Percentiles rank a stretch among this genome's conserved stretches.
Conservation (phyloP, 1,140 invertebrate species). For the Whitmania pigra region DNA sequence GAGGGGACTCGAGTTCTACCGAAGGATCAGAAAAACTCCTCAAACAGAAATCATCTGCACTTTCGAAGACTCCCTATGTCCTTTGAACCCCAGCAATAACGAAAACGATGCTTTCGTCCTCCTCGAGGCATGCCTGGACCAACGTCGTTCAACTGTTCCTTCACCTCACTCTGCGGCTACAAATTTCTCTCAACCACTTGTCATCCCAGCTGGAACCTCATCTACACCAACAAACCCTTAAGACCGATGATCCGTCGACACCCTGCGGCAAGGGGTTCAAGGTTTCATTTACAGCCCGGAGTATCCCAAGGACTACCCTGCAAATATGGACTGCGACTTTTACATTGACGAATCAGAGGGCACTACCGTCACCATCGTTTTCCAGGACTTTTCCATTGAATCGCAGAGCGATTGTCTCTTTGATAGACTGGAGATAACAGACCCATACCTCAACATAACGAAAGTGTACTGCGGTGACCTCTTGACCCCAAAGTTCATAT, state of each 20-base stretch:
- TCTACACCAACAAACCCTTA: neutral
- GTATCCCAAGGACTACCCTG: slow-evolving; percentile 11
- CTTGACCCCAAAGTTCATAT: slow-evolving; percentile 1
- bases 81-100: neutral
- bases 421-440: slow-evolving; percentile 16
- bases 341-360: slow-evolving; percentile 9
- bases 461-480: slow-evolving; percentile 13
- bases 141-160: slow-evolving; percentile 8
- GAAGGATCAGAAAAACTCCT: neutral
- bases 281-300: neutral
- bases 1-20: slow-evolving; percentile 13
- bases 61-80: slow-evolving; percentile 12
- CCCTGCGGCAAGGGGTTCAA: slow-evolving; percentile 3
- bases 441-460: neutral
- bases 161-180: slow-evolving; percentile 15
- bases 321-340: slow-evolving; percentile 5
- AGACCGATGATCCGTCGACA: neutral
- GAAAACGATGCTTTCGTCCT: slow-evolving; percentile 6
- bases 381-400: slow-evolving; percentile 11
- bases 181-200: slow-evolving; percentile 6
- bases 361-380: slow-evolving; percentile 3
- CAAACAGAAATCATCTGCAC: neutral
- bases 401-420: slow-evolving; percentile 13
- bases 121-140: neutral
- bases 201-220: neutral